These are phyloP conservation scores for Sebastes nivosus DNA, from an alignment of 2,797 vertebrate genomes.

Conservation along the genomic window DNA sequence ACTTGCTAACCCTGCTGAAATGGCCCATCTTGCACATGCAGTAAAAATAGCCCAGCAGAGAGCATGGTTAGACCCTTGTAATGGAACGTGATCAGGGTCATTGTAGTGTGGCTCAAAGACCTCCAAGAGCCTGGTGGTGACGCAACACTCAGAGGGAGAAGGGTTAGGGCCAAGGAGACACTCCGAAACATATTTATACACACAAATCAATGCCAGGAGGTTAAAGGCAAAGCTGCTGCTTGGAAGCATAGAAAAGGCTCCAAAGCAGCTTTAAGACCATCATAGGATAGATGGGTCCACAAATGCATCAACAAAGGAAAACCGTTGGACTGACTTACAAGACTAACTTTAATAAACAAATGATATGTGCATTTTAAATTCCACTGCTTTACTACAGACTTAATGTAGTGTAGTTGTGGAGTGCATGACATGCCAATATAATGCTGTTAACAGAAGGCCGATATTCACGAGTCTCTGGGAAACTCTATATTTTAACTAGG, in stretches of 20 bases:
- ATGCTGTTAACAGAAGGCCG: neutral
- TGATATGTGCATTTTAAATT: neutral
- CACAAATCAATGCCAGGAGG: neutral
- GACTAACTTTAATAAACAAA: neutral
- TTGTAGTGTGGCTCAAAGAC: conserved; percentile 25
- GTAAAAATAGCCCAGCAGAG: conserved; percentile 61
- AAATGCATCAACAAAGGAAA: neutral
- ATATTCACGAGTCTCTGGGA: neutral
- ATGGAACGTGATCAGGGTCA: conserved; percentile 61
- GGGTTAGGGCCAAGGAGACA: neutral
- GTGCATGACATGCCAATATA: neutral
- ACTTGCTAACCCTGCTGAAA: conserved; percentile 41
- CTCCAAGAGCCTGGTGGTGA: conserved; percentile 22
- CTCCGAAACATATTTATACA: neutral
- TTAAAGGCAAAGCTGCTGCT: neutral
- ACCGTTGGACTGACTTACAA: neutral
- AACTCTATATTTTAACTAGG: neutral
- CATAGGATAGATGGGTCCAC: neutral
- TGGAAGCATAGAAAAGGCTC: neutral
- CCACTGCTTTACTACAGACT: neutral
- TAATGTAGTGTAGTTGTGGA: neutral
- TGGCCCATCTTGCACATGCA: conserved; percentile 30
- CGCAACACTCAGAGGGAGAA: neutral
- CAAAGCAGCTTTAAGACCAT: neutral
- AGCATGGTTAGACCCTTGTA: conserved; percentile 17